Base-by-base conservation (phyloP, 2,888 invertebrate genomes). In the Archips xylosteana region DNA sequence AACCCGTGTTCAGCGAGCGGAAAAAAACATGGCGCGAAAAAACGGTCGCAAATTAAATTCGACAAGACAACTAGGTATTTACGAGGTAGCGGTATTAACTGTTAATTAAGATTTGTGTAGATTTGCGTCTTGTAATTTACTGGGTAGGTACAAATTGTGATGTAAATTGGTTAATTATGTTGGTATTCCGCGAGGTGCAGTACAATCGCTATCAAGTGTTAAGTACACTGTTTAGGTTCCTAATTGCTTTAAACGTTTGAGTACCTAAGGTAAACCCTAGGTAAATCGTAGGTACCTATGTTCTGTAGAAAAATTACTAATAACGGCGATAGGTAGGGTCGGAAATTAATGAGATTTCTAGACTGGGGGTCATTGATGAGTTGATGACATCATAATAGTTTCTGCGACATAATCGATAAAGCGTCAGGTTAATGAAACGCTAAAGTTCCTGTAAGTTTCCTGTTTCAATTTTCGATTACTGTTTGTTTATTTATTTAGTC, bases 91-190 rank as follows among this genome's bases (percentile, higher is more conserved):
- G 69, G 70, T 65, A 63, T 67, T 61, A 65, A 74, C 74, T 64
- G 69, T 64, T 69, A 51, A 69, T 64, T 68, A 69, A 13, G 47
- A 60, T 13, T n/a, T 59, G 36, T 73, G 69, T 74, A 74, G 73
- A 69, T 69, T 69, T 51, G 64, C 69, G 73, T 73, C 64, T 74
- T 61, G 42, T 39, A 42, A 59, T 64, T 67, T 51, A 68, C 36
- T 51, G 59, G 71, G 45, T 67, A 62, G 71, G 36, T 68, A 63
- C 60, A 61, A 67, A 69, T 60, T 54, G 67, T 60, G 36, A 79
- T 77, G 79, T 80, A 83, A 88, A 89, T 87, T 85, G 82, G 80
- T 85, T 87, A 86, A 88, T 87, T 84, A 81, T 75, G 74, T 82
- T 78, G 77, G 70, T 79, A 71, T 75, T 65, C 32, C 32, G 32